Evolutionary conservation across 2,888 invertebrate species (phyloP), one percentile per base, ranked within the genome.

Genomic region (Brenthis daphne): DNA sequence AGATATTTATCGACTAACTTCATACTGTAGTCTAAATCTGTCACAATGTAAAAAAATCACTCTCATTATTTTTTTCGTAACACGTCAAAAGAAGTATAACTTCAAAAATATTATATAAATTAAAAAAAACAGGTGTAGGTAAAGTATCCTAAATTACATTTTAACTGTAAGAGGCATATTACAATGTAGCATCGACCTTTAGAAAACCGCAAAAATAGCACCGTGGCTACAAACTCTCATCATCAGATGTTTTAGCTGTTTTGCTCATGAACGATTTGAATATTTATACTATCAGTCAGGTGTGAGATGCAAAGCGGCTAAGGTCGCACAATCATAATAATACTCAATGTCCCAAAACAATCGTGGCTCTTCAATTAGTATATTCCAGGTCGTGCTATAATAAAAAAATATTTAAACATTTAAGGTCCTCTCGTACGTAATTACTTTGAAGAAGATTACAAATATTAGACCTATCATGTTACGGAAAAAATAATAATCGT

Each of bases 301-400:
- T 74, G 73, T 75, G 67, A 76, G 73, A 72, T 64, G 61, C 79
- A 87, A 85, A 72, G 81, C 79, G 85, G 87, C 85, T 88, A 88
- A 89, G 89, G 89, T 84, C 87, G 73, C 50, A 63, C 47, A 76
- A 74, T 11, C 37, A 80, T 82, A 82, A 88, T 88, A 86, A 84
- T 78, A 75, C 80, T 80, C 79, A 80, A 77, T 77, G 73, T 80
- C 79, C 77, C 81, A 82, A 85, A 87, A 87, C 86, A 89, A 85
- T 87, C 87, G 88, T 89, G 88, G 82, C 77, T 79, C 76, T 79
- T 79, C 82, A 86, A 88, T 89, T 88, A 89, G 85, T 82, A 57
- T 48, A 66, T 70, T 65, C 64, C 65, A 63, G 69, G 58, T 69
- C 73, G 64, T 71, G 69, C 66, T 57, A 69, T 65, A 61, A 43